These are phyloP conservation scores for Tetramorium parvispinum DNA, from an alignment of 1,140 invertebrate species.

Conservation along the genomic window DNA sequence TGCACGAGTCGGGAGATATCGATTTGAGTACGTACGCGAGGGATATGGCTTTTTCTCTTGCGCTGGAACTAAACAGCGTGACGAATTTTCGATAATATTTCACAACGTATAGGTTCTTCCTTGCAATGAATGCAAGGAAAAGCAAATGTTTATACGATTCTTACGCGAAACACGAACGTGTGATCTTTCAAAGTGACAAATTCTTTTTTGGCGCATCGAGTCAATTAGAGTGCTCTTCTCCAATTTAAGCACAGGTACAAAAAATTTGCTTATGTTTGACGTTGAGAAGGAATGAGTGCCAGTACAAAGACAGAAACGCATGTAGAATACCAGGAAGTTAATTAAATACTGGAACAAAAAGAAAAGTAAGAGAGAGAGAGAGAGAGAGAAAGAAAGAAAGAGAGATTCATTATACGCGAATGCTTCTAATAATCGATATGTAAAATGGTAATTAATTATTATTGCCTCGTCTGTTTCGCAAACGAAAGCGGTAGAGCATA, in stretches of 20 bases:
- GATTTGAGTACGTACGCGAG: conserved; percentile 4
- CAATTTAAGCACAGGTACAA: conserved; percentile 4
- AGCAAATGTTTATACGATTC: conserved; percentile 55
- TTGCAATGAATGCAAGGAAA: not conserved
- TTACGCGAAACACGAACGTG: conserved; percentile 24
- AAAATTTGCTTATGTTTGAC: conserved; percentile 29
- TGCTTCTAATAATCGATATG: conserved; percentile 25
- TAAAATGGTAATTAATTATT: conserved; percentile 36
- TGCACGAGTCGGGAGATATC: not conserved
- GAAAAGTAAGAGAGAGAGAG: not conserved
- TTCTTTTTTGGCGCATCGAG: not conserved
- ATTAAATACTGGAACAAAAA: conserved; percentile 15
- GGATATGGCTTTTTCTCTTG: not conserved
- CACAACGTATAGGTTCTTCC: conserved; percentile 33
- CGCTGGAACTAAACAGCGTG: conserved; percentile 1
- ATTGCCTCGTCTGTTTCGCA: conserved; percentile 1
- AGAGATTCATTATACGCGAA: not conserved
- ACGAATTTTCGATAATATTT: conserved; percentile 45
- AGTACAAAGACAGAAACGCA: not conserved
- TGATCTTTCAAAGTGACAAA: not conserved
- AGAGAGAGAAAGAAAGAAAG: not conserved
- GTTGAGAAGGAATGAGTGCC: not conserved
- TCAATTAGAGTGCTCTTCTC: conserved; percentile 38
- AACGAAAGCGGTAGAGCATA: not conserved
- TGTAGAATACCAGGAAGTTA: conserved; percentile 5